phyloP scores from a whole-genome alignment of 2,113 vertebrate genomes.

The Sander vitreus region DNA sequence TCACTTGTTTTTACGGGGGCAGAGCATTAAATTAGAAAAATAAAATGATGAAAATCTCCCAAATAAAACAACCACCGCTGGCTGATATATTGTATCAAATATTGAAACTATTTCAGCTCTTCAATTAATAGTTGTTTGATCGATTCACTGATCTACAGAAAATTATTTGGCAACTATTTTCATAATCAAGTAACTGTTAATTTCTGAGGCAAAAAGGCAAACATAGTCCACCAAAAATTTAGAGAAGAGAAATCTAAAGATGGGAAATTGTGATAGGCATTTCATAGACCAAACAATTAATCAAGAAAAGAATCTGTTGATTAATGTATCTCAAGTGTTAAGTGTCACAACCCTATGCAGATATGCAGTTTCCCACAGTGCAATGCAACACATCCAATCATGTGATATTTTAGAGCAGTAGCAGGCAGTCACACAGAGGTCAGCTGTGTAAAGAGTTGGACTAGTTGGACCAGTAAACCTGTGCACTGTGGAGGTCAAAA shows the following conservation, averaged over 20 bases:
- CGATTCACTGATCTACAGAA: not conserved
- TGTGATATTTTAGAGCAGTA: slow-evolving; percentile 13
- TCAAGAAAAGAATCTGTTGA: not conserved
- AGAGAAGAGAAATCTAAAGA: not conserved
- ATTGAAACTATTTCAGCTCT: not conserved
- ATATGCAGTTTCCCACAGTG: slow-evolving; percentile 4
- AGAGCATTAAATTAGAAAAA: no score
- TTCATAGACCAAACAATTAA: not conserved
- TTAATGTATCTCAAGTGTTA: no score
- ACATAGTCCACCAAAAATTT: not conserved
- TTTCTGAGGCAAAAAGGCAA: not conserved
- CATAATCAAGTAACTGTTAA: not conserved
- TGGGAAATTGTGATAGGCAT: not conserved
- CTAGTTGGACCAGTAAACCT: not conserved
- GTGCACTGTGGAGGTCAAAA: not conserved
- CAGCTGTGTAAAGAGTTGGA: slow-evolving; percentile 13
- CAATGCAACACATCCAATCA: slow-evolving; percentile 1
- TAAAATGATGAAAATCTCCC: no score
- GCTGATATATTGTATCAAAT: no score
- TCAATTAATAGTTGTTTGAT: not conserved
- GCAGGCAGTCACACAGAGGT: slow-evolving; percentile 18
- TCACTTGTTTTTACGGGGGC: no score
- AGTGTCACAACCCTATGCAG: not conserved
- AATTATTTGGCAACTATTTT: not conserved
- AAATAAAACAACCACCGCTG: no score